phyloP scores from a whole-genome alignment of 2,113 vertebrate species.

The Paratilapia polleni region DNA sequence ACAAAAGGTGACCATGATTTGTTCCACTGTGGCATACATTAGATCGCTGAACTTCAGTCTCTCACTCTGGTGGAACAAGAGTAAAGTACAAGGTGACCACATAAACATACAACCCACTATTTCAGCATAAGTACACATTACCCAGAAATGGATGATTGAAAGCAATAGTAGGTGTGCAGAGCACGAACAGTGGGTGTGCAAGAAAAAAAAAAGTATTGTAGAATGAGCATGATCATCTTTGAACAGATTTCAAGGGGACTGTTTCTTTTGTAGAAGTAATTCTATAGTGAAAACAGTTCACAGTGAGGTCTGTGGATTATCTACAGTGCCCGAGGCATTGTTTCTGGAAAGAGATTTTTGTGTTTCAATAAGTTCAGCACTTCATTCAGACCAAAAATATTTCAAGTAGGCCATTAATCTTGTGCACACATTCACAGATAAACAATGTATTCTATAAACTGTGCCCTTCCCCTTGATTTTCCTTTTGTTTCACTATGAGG shows the following conservation, averaged over 20 bases:
- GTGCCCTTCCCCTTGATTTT: neutral
- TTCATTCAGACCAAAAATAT: neutral
- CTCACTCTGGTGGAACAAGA: neutral
- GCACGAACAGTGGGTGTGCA: neutral
- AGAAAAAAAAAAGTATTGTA: neutral
- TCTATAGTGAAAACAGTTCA: neutral
- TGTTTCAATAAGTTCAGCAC: neutral
- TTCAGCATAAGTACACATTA: slow-evolving; percentile 7
- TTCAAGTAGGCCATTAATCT: neutral
- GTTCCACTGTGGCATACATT: neutral
- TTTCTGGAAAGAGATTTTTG: neutral
- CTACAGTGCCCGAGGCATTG: neutral
- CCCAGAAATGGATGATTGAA: neutral
- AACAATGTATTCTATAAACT: neutral
- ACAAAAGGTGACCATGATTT: slow-evolving; percentile 30
- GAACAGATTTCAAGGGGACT: neutral
- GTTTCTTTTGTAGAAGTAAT: neutral
- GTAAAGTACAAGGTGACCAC: neutral
- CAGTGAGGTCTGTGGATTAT: neutral
- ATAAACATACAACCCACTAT: slow-evolving; percentile 32
- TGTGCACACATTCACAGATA: neutral
- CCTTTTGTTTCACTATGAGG: neutral
- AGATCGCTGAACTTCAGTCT: neutral
- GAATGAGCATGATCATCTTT: neutral
- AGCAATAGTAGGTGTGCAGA: neutral